Conservation (phyloP, 1,140 invertebrate species). For the Microvelia longipes region DNA sequence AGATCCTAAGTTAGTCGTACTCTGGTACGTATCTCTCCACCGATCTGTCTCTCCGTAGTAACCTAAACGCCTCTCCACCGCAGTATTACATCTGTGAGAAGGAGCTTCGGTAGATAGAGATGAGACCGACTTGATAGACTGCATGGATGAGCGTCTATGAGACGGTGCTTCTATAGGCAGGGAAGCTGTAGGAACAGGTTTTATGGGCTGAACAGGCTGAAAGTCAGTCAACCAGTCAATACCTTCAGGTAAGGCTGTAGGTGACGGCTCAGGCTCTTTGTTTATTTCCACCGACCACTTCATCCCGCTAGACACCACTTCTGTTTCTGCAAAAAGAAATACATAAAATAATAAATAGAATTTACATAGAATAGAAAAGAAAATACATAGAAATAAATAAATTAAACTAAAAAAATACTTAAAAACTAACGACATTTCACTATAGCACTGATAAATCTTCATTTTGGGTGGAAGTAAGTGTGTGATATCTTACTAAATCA, state of each 20-base stretch:
- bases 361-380: too few relatives aligned
- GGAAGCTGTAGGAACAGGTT: not conserved
- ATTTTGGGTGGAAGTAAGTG: too few relatives aligned
- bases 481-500: too few relatives aligned
- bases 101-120: not conserved
- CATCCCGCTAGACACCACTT: not conserved
- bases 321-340: too few relatives aligned
- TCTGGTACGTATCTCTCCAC: not conserved
- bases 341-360: too few relatives aligned
- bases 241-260: not conserved
- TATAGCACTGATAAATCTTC: too few relatives aligned
- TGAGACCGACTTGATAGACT: not conserved
- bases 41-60: too few relatives aligned
- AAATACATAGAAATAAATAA: too few relatives aligned
- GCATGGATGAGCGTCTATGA: not conserved
- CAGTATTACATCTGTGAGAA: too few relatives aligned
- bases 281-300: not conserved
- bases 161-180: not conserved
- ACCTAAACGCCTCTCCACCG: too few relatives aligned
- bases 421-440: too few relatives aligned
- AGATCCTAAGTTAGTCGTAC: constrained; percentile 18
- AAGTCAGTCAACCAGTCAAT: not conserved
- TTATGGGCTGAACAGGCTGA: not conserved
- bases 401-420: too few relatives aligned
- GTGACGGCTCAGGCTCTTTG: not conserved